phyloP scores from a whole-genome alignment of 2,113 vertebrate genomes.

The Callorhinus ursinus region DNA sequence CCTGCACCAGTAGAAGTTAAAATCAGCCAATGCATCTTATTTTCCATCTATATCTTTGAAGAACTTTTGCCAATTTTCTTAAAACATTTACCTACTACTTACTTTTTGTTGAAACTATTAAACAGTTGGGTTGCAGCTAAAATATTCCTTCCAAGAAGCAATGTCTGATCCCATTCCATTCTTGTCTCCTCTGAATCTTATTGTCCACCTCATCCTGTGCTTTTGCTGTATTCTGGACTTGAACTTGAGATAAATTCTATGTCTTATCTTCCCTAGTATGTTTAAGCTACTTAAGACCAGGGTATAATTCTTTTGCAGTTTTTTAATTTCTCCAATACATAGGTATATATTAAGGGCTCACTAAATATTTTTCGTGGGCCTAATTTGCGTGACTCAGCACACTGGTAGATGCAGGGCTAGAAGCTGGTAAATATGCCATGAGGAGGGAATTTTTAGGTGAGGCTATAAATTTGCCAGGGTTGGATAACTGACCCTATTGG shows the following conservation, averaged over 20 bases:
- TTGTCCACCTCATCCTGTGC: not conserved
- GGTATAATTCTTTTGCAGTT: not conserved
- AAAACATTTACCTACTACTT: not conserved
- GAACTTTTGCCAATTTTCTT: not conserved
- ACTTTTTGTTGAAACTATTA: not conserved
- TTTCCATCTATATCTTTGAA: not conserved
- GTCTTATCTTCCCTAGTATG: not conserved
- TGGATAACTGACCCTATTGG: not conserved
- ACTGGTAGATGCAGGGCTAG: not conserved
- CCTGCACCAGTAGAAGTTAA: not conserved
- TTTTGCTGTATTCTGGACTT: not conserved
- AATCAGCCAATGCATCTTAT: not conserved
- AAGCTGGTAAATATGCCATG: not conserved
- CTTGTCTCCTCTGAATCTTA: not conserved
- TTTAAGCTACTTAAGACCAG: not conserved
- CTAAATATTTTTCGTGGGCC: not conserved
- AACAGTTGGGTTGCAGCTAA: not conserved
- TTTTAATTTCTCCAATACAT: not conserved
- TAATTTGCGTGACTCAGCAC: not conserved
- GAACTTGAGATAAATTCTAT: not conserved
- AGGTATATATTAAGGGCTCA: not conserved
- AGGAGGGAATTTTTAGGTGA: not conserved
- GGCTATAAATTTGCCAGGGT: not conserved
- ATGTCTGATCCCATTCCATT: not conserved
- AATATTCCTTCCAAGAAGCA: not conserved